These are phyloP conservation scores for Galeopsomyia nigrocyanea DNA, from an alignment of 2,888 invertebrate species.

Conservation along the genomic window DNA sequence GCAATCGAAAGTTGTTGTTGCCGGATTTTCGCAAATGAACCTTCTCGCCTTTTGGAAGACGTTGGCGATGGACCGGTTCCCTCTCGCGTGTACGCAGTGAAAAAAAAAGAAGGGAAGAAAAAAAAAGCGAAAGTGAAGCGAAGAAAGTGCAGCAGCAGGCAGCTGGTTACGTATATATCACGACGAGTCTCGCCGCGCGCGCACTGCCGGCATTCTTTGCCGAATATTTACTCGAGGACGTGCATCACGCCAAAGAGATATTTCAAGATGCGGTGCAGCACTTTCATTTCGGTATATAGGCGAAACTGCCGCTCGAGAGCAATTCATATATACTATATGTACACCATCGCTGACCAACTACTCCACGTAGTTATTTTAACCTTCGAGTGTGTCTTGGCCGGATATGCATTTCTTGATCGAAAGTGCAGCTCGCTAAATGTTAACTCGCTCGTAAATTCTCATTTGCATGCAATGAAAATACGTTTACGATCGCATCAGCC, in stretches of 20 bases:
- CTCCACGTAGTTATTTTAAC: too few species aligned
- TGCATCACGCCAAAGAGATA: neutral
- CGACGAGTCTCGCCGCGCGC: neutral
- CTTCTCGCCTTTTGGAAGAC: too few species aligned
- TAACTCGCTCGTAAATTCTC: too few species aligned
- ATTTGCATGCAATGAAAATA: too few species aligned
- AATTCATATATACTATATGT: neutral
- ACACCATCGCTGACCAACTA: neutral
- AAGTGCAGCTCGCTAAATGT: too few species aligned
- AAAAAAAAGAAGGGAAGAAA: neutral
- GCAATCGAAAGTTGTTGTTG: too few species aligned
- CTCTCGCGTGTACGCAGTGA: neutral
- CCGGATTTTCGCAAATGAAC: too few species aligned
- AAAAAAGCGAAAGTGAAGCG: slow-evolving; percentile 33
- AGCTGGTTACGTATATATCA: too few species aligned
- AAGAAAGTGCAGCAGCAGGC: slow-evolving; percentile 27
- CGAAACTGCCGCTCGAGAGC: slow-evolving; percentile 1
- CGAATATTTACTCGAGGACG: slow-evolving; percentile 10
- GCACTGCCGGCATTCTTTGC: slow-evolving; percentile 18
- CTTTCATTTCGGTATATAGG: slow-evolving; percentile 3
- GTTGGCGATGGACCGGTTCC: slow-evolving; percentile 2
- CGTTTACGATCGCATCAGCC: too few species aligned
- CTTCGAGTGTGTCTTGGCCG: too few species aligned
- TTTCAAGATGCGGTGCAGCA: neutral
- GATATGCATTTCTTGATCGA: too few species aligned